A percentile compares a stretch with the other conserved stretches of the same genome.
These are phyloP conservation scores for Myotis findleyi DNA, from an alignment of 2,797 vertebrate species.

Conservation along the genomic window DNA sequence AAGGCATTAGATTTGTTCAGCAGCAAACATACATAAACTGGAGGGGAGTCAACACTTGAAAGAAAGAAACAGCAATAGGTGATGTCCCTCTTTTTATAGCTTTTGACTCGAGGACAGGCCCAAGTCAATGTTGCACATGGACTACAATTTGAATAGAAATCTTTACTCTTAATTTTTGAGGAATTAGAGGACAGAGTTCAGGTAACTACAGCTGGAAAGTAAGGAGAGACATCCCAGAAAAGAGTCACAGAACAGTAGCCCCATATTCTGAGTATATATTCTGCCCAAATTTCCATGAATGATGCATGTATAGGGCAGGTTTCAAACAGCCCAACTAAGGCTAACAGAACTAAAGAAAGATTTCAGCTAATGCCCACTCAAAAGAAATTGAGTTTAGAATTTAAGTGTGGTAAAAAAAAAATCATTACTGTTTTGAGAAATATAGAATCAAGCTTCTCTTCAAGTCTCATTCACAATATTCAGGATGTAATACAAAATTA, in stretches of 20 bases:
- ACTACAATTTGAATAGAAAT: constrained; percentile 29
- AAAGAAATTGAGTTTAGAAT: not conserved
- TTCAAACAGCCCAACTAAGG: not conserved
- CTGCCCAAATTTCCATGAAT: not conserved
- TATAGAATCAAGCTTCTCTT: not conserved
- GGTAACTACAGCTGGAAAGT: not conserved
- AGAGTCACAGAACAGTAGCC: not conserved
- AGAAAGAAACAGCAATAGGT: not conserved
- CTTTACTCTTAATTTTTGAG: not conserved
- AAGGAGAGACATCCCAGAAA: not conserved
- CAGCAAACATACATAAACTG: not conserved
- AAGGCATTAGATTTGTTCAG: not conserved
- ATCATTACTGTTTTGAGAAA: not conserved
- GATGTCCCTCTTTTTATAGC: not conserved
- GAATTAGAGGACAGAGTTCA: constrained; percentile 2
- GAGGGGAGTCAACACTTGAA: not conserved
- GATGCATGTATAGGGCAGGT: not conserved
- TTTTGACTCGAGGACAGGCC: not conserved
- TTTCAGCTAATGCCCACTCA: not conserved
- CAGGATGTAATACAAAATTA: not conserved
- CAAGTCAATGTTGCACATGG: not conserved
- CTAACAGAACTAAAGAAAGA: not conserved
- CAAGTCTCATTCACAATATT: constrained; percentile 16
- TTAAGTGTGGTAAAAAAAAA: not conserved
- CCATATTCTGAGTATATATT: not conserved